These are phyloP conservation scores for Danaus melanippus DNA, from an alignment of 1,140 invertebrate species.

Conservation along the genomic window DNA sequence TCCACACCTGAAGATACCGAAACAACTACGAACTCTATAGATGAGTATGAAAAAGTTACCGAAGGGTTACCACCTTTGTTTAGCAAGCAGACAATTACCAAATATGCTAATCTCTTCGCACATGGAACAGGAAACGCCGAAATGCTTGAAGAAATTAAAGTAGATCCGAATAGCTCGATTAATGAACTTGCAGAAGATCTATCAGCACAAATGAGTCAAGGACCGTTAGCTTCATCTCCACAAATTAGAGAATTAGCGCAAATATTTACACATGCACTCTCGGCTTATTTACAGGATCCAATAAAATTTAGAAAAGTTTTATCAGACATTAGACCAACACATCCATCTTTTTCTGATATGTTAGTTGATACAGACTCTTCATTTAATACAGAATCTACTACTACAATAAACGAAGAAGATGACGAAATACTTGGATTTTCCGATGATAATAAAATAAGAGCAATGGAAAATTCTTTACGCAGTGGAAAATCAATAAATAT, in stretches of 20 bases:
- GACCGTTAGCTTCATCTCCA: conserved; percentile 73
- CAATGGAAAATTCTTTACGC: conserved; percentile 35
- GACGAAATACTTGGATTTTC: conserved; percentile 85
- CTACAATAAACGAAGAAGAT: conserved; percentile 76
- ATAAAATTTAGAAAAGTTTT: conserved; percentile 82
- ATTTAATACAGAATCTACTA: conserved; percentile 62
- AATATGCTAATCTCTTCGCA: conserved; percentile 74
- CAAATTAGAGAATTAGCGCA: conserved; percentile 84
- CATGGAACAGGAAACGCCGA: conserved; percentile 53
- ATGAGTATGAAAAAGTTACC: conserved; percentile 50
- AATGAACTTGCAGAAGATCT: conserved; percentile 74
- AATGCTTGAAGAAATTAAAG: conserved; percentile 49
- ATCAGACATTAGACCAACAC: conserved; percentile 82
- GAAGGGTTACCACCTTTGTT: conserved; percentile 65
- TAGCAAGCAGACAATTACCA: conserved; percentile 73
- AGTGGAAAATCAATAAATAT: conserved; percentile 61
- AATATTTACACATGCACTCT: conserved; percentile 86
- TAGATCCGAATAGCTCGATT: conserved; percentile 60
- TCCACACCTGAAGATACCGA: conserved; percentile 53
- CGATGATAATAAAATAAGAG: conserved; percentile 69
- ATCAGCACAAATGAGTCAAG: conserved; percentile 75
- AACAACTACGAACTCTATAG: conserved; percentile 39
- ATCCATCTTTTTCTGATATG: conserved; percentile 74
- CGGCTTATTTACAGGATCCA: conserved; percentile 86
- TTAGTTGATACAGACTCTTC: conserved; percentile 50